phyloP scores from a whole-genome alignment of 2,888 invertebrate species.

The Linyphia triangularis region DNA sequence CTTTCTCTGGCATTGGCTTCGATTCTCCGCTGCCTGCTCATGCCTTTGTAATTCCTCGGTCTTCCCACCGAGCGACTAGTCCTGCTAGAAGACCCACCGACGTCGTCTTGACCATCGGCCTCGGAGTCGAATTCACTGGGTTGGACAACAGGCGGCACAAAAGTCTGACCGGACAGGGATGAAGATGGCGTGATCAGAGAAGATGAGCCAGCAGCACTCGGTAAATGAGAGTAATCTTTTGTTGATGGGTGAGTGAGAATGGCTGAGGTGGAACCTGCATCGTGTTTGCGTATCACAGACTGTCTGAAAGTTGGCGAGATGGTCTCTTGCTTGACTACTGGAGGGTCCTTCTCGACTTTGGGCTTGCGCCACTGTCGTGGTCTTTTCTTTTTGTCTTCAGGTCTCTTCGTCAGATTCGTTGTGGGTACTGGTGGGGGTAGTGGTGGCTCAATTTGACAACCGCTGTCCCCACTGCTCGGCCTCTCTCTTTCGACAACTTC shows the following conservation, averaged over 20 bases:
- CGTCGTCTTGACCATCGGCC: neutral
- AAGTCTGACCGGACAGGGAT: neutral
- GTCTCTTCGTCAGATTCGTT: conserved; percentile 4
- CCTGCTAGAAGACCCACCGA: neutral
- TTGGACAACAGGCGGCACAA: neutral
- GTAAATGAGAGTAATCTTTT: conserved; percentile 5
- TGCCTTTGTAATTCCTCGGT: conserved; percentile 95
- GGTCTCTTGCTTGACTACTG: conserved; percentile 25
- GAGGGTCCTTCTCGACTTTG: neutral
- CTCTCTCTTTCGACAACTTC: conserved; percentile 65
- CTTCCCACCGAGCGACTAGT: conserved; percentile 80
- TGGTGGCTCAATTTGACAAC: conserved; percentile 36
- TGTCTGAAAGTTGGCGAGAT: conserved; percentile 53
- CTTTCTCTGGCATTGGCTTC: conserved; percentile 96
- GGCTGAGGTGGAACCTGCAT: conserved; percentile 4
- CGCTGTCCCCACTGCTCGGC: conserved; percentile 70
- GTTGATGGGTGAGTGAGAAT: conserved; percentile 17
- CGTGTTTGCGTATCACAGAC: conserved; percentile 62
- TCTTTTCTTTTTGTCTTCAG: conserved; percentile 27
- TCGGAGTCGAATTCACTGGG: neutral
- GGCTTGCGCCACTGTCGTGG: conserved; percentile 44
- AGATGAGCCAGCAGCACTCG: conserved; percentile 7
- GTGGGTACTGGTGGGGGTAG: neutral
- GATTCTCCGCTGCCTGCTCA: conserved; percentile 95
- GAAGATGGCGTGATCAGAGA: neutral